Evolutionary conservation across 2,113 vertebrate genomes (phyloP).

Genomic region (Megalops atlanticus): DNA sequence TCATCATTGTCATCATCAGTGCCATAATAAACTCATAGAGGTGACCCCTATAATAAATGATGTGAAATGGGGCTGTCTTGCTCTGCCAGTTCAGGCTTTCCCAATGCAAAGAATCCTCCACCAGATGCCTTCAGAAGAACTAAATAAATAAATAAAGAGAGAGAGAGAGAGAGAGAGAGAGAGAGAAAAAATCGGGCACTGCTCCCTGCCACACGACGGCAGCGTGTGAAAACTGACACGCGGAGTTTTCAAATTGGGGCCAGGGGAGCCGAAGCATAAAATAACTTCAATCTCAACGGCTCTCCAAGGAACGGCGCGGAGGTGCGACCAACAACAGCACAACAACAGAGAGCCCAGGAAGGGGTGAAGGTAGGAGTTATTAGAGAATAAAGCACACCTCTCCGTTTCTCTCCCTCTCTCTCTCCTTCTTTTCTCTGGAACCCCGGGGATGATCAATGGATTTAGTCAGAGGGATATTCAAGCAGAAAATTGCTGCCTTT

Average conservation of each 20-base stretch:
- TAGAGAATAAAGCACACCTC: conserved; percentile 98
- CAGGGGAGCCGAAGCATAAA: conserved; percentile 97
- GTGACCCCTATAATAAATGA: too few species aligned
- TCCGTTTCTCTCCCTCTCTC: conserved; percentile 78
- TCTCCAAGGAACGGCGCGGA: conserved; percentile 90
- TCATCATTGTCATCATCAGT: too few species aligned
- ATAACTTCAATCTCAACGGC: conserved; percentile 98
- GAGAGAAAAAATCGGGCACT: conserved; percentile 46
- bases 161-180: conserved; percentile 32
- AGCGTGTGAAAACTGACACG: conserved; percentile 98
- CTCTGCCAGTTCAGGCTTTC: conserved; percentile 65
- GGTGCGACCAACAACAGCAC: conserved; percentile 95
- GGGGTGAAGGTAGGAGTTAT: conserved; percentile 98
- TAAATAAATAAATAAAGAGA: conserved; percentile 27
- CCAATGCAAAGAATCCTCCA: conserved; percentile 56
- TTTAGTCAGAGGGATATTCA: conserved; percentile 99
- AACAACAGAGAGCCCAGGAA: conserved; percentile 82
- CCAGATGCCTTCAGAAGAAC: conserved; percentile 45
- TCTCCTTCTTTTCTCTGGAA: conserved; percentile 75
- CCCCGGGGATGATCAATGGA: conserved; percentile 99
- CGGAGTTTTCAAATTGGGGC: conserved; percentile 99
- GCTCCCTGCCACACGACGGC: conserved; percentile 86
- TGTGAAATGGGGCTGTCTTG: too few species aligned
- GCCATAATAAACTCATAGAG: too few species aligned
- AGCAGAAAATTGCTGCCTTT: conserved; percentile 99